Evolutionary conservation across 2,888 invertebrate genomes (phyloP).

Genomic region (Pristionchus exspectatus): DNA sequence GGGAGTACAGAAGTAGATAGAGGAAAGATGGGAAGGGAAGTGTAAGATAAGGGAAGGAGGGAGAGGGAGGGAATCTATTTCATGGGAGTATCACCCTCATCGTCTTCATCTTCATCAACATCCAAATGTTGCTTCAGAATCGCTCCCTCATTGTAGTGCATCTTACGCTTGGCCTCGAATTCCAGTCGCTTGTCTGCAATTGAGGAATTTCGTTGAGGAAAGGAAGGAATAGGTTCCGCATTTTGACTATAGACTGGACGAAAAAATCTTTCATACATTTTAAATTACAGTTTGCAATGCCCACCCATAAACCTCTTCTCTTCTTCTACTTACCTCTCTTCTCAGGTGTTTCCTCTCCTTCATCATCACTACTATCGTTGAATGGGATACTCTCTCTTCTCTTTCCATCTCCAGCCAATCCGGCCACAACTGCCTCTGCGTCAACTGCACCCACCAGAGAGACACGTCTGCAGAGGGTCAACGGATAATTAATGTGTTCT

Average conservation of each 20-base stretch:
- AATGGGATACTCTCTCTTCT: slow-evolving; percentile 54
- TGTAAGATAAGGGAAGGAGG: background rate
- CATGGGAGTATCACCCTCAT: slow-evolving; percentile 70
- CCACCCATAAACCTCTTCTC: background rate
- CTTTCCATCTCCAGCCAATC: slow-evolving; percentile 31
- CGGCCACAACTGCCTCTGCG: slow-evolving; percentile 22
- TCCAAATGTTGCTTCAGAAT: slow-evolving; percentile 91
- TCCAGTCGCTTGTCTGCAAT: slow-evolving; percentile 70
- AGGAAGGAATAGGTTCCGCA: background rate
- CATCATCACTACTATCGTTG: slow-evolving; percentile 69
- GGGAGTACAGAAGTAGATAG: background rate
- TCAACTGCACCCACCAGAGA: slow-evolving; percentile 53
- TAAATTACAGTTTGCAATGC: background rate
- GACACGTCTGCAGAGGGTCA: slow-evolving; percentile 27
- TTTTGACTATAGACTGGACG: background rate
- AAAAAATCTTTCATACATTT: background rate
- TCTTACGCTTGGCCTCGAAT: slow-evolving; percentile 94
- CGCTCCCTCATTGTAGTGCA: slow-evolving; percentile 97
- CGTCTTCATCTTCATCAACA: slow-evolving; percentile 88
- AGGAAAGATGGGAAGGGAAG: background rate
- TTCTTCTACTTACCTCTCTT: slow-evolving; percentile 62
- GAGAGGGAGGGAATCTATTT: background rate
- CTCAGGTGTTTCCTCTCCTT: slow-evolving; percentile 70
- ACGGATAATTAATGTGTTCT: too few relatives aligned
- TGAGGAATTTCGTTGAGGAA: slow-evolving; percentile 53